A percentile compares a stretch with the other conserved stretches of the same genome.
These are phyloP conservation scores for Phorcus lineatus DNA, from an alignment of 2,888 invertebrate genomes.

Conservation along the genomic window DNA sequence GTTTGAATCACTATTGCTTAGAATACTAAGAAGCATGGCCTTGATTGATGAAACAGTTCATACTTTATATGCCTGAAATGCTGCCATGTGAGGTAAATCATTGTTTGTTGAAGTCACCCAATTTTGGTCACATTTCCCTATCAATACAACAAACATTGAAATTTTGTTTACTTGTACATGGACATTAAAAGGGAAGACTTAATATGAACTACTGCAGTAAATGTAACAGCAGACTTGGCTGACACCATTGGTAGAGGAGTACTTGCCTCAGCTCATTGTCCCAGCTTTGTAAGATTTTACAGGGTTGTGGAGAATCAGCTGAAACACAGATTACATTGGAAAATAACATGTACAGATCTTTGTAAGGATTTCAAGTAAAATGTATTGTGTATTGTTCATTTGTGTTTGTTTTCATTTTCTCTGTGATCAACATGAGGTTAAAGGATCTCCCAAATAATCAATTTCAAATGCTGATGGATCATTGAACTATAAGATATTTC, in stretches of 20 bases:
- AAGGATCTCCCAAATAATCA: no score
- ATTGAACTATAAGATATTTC: no score
- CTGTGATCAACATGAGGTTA: no score
- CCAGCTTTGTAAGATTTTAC: background rate
- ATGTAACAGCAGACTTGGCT: background rate
- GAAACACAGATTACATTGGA: constrained; percentile 49
- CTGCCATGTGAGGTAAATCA: background rate
- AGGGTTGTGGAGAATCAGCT: constrained; percentile 47
- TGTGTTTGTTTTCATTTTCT: background rate
- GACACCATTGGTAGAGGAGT: background rate
- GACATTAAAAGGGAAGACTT: no score
- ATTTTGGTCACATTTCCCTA: no score
- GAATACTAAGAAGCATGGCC: no score
- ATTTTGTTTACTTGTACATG: no score
- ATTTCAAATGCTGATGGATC: no score
- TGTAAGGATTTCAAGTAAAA: background rate
- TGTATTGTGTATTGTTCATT: background rate
- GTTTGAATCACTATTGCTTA: no score
- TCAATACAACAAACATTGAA: no score
- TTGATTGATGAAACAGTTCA: no score
- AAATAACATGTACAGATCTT: background rate
- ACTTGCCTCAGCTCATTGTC: background rate
- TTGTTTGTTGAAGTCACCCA: no score
- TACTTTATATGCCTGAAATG: background rate
- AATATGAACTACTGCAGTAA: background rate